These are phyloP conservation scores for Carterocephalus palaemon DNA, from an alignment of 2,888 invertebrate genomes.

Conservation along the genomic window DNA sequence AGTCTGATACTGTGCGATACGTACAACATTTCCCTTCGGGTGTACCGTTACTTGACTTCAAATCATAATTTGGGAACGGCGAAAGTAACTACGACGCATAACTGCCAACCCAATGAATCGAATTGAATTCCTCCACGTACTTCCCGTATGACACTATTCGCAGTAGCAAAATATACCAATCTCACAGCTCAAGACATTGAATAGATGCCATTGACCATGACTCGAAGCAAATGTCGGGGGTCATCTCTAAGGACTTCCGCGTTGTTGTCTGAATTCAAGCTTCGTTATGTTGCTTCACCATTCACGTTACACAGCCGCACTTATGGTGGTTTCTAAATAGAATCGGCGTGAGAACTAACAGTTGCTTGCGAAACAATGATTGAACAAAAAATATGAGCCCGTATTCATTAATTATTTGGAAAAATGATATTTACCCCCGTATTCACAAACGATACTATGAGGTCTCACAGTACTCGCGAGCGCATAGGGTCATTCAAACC, in stretches of 20 bases:
- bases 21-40: too few relatives aligned
- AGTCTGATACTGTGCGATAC: too few relatives aligned
- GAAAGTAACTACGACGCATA: constrained; percentile 11
- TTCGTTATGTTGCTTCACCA: constrained; percentile 29
- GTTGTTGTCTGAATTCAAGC: constrained; percentile 32
- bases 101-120: constrained; percentile 33
- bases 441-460: too few relatives aligned
- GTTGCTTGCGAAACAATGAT: constrained; percentile 50
- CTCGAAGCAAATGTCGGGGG: constrained; percentile 57
- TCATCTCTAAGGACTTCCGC: constrained; percentile 51
- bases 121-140: constrained; percentile 69
- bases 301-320: constrained; percentile 31
- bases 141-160: constrained; percentile 67
- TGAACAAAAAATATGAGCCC: constrained; percentile 50
- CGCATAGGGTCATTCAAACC: too few relatives aligned
- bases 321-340: constrained; percentile 40
- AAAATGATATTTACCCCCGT: too few relatives aligned
- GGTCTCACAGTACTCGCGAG: too few relatives aligned
- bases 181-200: constrained; percentile 3
- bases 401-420: too few relatives aligned
- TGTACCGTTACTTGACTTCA: constrained; percentile 3
- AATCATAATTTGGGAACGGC: constrained; percentile 9
- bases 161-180: constrained; percentile 29
- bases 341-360: constrained; percentile 46
- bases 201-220: constrained; percentile 48